Evolutionary conservation across 2,888 invertebrate genomes (phyloP).

Genomic region (Ischnura elegans): DNA sequence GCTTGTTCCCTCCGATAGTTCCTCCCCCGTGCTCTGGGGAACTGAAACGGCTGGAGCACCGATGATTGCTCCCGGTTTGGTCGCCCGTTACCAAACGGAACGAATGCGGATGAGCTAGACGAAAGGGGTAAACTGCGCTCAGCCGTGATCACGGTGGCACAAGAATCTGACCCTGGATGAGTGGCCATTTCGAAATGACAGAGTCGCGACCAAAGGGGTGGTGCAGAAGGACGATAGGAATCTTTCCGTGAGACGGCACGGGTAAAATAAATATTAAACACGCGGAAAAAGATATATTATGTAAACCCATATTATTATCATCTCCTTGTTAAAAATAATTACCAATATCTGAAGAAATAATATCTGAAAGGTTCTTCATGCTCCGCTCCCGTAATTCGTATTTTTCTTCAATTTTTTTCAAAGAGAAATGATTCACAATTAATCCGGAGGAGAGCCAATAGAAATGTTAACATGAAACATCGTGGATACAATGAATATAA

Average conservation of each 20-base stretch:
- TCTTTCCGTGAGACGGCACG: not conserved
- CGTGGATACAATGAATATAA: no score
- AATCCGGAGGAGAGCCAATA: no score
- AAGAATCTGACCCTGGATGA: not conserved
- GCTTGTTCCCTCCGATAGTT: not conserved
- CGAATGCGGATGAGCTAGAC: not conserved
- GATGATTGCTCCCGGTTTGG: not conserved
- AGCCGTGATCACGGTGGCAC: not conserved
- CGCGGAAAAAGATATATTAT: no score
- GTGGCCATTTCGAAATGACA: not conserved
- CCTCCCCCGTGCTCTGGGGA: not conserved
- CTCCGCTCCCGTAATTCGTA: no score
- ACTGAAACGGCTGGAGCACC: not conserved
- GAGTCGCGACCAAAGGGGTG: not conserved
- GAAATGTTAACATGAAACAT: no score
- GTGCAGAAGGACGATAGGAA: not conserved
- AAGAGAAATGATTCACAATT: no score
- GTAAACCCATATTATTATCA: no score
- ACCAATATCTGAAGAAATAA: no score
- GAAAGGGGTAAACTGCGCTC: not conserved
- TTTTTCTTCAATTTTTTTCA: no score
- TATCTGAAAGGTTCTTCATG: no score
- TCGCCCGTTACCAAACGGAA: not conserved
- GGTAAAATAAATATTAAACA: no score
- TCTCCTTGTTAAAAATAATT: no score